These are phyloP conservation scores for Campoplex capitator DNA, from an alignment of 2,888 invertebrate genomes.

Conservation along the genomic window DNA sequence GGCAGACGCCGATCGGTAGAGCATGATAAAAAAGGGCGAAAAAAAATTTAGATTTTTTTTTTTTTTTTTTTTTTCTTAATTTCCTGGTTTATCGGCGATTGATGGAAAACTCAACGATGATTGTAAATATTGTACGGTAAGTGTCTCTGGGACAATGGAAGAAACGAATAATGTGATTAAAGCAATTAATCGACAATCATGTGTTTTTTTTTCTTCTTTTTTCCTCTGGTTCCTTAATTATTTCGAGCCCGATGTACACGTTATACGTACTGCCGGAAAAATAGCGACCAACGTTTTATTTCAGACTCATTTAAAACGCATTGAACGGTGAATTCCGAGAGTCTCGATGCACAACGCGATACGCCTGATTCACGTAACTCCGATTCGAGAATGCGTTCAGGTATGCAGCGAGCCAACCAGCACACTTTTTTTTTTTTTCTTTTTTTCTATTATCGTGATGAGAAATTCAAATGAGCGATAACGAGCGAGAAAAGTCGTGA, in stretches of 20 bases:
- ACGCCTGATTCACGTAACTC: slow-evolving; percentile 16
- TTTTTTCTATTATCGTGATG: slow-evolving; percentile 31
- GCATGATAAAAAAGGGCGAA: background rate
- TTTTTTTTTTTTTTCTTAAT: background rate
- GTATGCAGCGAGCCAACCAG: slow-evolving; percentile 39
- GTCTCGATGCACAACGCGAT: slow-evolving; percentile 41
- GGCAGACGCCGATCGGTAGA: background rate
- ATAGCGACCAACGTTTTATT: background rate
- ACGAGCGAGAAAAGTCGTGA: slow-evolving; percentile 16
- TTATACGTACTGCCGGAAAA: background rate
- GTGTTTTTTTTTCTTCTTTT: slow-evolving; percentile 9
- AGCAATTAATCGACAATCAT: slow-evolving; percentile 39
- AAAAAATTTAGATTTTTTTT: background rate
- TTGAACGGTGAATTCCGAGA: slow-evolving; percentile 15
- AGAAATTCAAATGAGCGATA: slow-evolving; percentile 47
- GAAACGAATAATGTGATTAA: slow-evolving; percentile 40
- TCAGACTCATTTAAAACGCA: background rate
- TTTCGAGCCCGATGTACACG: background rate
- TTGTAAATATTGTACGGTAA: slow-evolving; percentile 63
- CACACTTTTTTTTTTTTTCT: slow-evolving; percentile 27
- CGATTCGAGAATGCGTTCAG: slow-evolving; percentile 51
- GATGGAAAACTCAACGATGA: slow-evolving; percentile 16
- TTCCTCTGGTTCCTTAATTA: background rate
- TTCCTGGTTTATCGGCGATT: background rate
- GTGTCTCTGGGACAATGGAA: slow-evolving; percentile 40